Conservation (phyloP, 2,888 invertebrate species). For the Cartodere bifasciata region DNA sequence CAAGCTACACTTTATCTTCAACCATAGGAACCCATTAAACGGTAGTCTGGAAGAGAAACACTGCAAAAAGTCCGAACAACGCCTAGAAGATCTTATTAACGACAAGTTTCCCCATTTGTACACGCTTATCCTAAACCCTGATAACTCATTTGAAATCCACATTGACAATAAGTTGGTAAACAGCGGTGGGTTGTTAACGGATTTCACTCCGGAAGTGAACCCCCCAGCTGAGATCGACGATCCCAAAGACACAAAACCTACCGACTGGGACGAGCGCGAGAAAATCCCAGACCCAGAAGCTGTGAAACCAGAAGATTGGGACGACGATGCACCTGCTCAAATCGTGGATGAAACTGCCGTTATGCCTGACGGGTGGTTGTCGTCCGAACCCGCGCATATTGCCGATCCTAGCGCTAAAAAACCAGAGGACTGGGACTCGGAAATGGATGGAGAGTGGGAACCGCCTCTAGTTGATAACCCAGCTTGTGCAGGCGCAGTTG, state of each 20-base stretch:
- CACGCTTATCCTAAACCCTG: conserved; percentile 63
- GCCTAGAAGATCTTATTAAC: conserved; percentile 75
- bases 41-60: conserved; percentile 88
- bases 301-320: conserved; percentile 91
- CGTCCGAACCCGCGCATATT: conserved; percentile 75
- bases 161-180: conserved; percentile 78
- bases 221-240: conserved; percentile 92
- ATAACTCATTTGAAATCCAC: conserved; percentile 66
- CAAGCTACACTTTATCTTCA: conserved; percentile 87
- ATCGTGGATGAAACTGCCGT: conserved; percentile 73
- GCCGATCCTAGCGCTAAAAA: conserved; percentile 77
- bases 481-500: conserved; percentile 52
- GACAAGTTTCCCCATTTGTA: conserved; percentile 89
- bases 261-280: conserved; percentile 88
- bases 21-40: conserved; percentile 87
- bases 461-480: conserved; percentile 88
- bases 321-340: conserved; percentile 84
- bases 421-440: conserved; percentile 93
- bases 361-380: conserved; percentile 87
- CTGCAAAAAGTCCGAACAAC: conserved; percentile 77
- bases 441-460: conserved; percentile 99
- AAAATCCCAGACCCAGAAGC: conserved; percentile 39
- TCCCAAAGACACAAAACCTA: conserved; percentile 71
- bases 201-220: conserved; percentile 88
- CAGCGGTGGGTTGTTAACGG: conserved; percentile 67